Percentiles rank a stretch among this genome's conserved stretches.
Conservation (phyloP, 2,888 invertebrate genomes). For the Epinotia brunnichana region DNA sequence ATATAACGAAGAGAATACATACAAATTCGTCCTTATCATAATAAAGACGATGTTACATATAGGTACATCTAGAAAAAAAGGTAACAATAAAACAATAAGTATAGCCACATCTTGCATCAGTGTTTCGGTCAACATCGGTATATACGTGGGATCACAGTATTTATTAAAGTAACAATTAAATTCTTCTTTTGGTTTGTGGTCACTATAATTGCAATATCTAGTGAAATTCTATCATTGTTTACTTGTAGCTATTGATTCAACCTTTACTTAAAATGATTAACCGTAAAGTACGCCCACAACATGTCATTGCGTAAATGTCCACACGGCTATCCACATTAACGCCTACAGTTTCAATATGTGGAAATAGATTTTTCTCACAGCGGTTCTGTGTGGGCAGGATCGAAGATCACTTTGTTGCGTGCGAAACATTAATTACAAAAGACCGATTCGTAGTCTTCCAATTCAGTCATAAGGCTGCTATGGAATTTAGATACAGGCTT, state of each 20-base stretch:
- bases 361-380: conserved; percentile 18
- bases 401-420: conserved; percentile 3
- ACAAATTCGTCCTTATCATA: too few species aligned
- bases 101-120: neutral
- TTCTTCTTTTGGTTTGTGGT: neutral
- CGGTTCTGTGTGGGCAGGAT: conserved; percentile 22
- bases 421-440: neutral
- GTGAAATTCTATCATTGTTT: conserved; percentile 31
- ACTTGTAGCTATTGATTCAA: neutral
- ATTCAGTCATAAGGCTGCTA: too few species aligned
- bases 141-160: conserved; percentile 14
- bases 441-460: neutral
- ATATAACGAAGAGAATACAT: too few species aligned
- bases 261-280: conserved; percentile 6
- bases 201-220: conserved; percentile 12
- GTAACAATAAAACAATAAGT: too few species aligned
- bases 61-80: too few species aligned
- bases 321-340: neutral
- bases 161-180: conserved; percentile 8
- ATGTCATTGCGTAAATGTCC: conserved; percentile 15
- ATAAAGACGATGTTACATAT: too few species aligned
- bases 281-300: conserved; percentile 31
- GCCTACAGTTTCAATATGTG: conserved; percentile 12
- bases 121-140: neutral
- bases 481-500: too few species aligned